Base-by-base conservation (phyloP, 1,140 invertebrate species). In the Lasioglossum baleicum region DNA sequence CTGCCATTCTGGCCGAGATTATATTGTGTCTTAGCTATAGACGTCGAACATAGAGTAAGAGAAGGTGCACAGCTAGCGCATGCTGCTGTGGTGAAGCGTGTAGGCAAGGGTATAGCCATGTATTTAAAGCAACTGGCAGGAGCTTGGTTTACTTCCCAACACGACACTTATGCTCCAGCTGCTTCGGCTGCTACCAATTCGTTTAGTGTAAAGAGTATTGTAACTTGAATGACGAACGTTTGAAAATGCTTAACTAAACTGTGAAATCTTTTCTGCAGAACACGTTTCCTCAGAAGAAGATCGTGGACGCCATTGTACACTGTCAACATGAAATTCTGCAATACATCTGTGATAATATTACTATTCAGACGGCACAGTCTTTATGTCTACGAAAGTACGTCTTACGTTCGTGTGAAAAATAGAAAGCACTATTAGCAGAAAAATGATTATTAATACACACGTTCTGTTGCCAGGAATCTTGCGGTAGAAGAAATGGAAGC, bases 151-250 rank as follows among this genome's bases (percentile, higher is more conserved):
- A 94, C 96, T 7, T 95, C 96, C 26, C 96, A 97, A 88, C 96
- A 95, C 92, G 98, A 98, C 88, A 95, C 95, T 10, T 97, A 97
- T 92, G 94, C 96, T 15, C 96, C 96, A 5, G 96, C 96, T 22
- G 96, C 97, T 7, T 94, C 94, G 81, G 95, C 95, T 80, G 97
- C 97, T 26, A 92, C 89, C 26, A 93, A 94, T 84, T 94, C 96
- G n/a, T 97, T 96, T 83, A 93, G 94, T 87, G 95, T 95, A 92
- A 88, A 40, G 8, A 44, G 68, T 73, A 75, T 61, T 63, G 73
- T 53, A n/a, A 69, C 82, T 73, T 75, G 53, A 44, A 17, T 61
- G 2, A 40, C 1, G 51, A 15, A 40, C 64, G 42, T 22, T 3
- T 53, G 31, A 2, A 66, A 69, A 56, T 17, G 53, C n/a, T 35